Evolutionary conservation across 2,113 vertebrate species (phyloP).

Genomic region (Atractosteus spatula): DNA sequence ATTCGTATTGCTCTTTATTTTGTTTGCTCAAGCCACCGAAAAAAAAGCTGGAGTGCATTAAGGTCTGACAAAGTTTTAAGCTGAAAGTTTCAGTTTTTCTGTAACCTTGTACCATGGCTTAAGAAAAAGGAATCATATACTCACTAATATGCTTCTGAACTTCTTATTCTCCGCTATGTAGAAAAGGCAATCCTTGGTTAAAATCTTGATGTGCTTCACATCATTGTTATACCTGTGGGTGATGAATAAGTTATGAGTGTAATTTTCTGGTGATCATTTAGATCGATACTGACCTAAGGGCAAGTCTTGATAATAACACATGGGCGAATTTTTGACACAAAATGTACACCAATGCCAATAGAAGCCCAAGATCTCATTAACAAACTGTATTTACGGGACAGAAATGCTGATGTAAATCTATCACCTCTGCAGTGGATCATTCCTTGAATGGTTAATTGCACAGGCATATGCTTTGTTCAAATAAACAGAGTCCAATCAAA

Average conservation of each 20-base stretch:
- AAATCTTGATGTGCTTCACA: constrained; percentile 99
- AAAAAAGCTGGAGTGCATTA: too few relatives aligned
- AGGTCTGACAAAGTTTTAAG: too few relatives aligned
- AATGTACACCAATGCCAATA: constrained; percentile 69
- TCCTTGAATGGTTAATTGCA: neutral
- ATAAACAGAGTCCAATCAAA: constrained; percentile 1
- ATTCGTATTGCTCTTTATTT: too few relatives aligned
- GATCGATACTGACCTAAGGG: constrained; percentile 81
- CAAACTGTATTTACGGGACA: constrained; percentile 60
- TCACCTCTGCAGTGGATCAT: neutral
- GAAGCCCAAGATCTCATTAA: constrained; percentile 66
- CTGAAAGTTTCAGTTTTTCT: too few relatives aligned
- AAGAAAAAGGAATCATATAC: constrained; percentile 37
- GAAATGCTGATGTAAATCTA: constrained; percentile 34
- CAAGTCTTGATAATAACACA: constrained; percentile 62
- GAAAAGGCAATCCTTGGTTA: constrained; percentile 90
- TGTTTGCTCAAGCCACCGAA: too few relatives aligned
- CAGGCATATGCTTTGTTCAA: constrained; percentile 1
- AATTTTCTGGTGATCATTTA: constrained; percentile 86
- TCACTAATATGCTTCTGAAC: constrained; percentile 96
- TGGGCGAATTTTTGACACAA: constrained; percentile 67
- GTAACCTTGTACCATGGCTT: too few relatives aligned
- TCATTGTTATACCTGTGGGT: constrained; percentile 96
- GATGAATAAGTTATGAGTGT: constrained; percentile 90
- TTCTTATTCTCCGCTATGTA: constrained; percentile 96